Conservation (phyloP, 2,113 vertebrate species). For the Cyrtonyx montezumae region DNA sequence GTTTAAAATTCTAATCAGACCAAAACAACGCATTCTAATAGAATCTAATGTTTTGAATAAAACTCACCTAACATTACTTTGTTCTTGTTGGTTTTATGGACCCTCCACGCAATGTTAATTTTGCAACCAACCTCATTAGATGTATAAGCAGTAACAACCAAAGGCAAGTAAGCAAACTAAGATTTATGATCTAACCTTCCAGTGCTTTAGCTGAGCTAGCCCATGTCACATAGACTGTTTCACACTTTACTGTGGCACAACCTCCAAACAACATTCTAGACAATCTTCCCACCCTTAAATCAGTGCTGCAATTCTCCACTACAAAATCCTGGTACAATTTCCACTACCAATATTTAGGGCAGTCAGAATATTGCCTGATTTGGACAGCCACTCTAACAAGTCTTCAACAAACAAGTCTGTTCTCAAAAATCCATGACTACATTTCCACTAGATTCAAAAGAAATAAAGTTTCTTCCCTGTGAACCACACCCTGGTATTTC, state of each 20-base stretch:
- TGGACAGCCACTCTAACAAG: neutral
- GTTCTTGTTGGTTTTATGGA: slow-evolving; percentile 68
- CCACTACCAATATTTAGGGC: neutral
- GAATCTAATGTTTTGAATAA: slow-evolving; percentile 42
- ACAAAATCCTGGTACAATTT: neutral
- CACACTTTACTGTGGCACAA: neutral
- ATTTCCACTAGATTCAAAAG: neutral
- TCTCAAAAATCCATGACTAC: neutral
- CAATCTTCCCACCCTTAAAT: neutral
- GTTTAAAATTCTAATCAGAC: slow-evolving; percentile 77
- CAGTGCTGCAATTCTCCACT: neutral
- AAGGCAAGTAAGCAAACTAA: slow-evolving; percentile 43
- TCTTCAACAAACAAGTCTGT: neutral
- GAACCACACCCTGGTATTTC: neutral
- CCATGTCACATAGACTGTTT: neutral
- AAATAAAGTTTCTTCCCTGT: neutral
- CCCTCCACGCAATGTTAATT: slow-evolving; percentile 68
- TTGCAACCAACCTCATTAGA: slow-evolving; percentile 62
- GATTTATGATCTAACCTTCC: neutral
- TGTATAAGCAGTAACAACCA: slow-evolving; percentile 41
- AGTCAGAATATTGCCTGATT: neutral
- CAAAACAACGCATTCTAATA: slow-evolving; percentile 43
- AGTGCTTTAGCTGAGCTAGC: neutral
- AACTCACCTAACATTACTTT: slow-evolving; percentile 65
- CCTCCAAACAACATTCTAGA: neutral